Evolutionary conservation across 2,797 vertebrate genomes (phyloP), one percentile per base, ranked within the genome.

Genomic region (Platyrinchus mystaceus): DNA sequence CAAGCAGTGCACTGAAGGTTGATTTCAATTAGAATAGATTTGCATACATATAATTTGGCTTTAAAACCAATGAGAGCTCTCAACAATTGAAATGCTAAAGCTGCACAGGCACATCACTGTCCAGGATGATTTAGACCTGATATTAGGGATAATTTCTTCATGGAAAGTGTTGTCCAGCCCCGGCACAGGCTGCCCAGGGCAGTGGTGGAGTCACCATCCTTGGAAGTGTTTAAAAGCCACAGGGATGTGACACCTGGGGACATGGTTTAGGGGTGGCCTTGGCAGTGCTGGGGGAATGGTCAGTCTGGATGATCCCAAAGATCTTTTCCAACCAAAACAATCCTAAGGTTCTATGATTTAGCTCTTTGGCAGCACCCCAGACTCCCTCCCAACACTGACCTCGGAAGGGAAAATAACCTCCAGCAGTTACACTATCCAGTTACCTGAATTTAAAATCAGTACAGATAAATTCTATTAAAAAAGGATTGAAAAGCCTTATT

Each of bases 381-480:
- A 5, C 30, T 75, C 44, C 66, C 10, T 52, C 46, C 50, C 39
- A 52, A 5, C 23, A 3, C 22, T 9, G 66, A 47, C 81, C 70
- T 81, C 58, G 1, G 1, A 89, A 47, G 49, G 41, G 30, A 75
- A 69, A 79, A 69, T 4, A 41, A 66, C n/a, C 56, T 49, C 63
- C 50, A 20, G 63, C 41, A 19, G 55, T 21, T 30, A 26, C 79
- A 41, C 70, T 50, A 20, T 7, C 22, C 34, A 21, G 16, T 7
- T 71, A 49, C 34, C 37, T n/a, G 66, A 56, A n/a, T 53, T 91
- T 64, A 43, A 88, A 88, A 83, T 62, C 75, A 62, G 49, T 9
- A 32, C 30, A 46, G 76, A 62, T 62, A 75, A 84, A 81, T 69
- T 43, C 92, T 63, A 74, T 87, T 85, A 80, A 96, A 93, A 94